These are phyloP conservation scores for Callorhinus ursinus DNA, from an alignment of 2,113 vertebrate species.

Conservation along the genomic window DNA sequence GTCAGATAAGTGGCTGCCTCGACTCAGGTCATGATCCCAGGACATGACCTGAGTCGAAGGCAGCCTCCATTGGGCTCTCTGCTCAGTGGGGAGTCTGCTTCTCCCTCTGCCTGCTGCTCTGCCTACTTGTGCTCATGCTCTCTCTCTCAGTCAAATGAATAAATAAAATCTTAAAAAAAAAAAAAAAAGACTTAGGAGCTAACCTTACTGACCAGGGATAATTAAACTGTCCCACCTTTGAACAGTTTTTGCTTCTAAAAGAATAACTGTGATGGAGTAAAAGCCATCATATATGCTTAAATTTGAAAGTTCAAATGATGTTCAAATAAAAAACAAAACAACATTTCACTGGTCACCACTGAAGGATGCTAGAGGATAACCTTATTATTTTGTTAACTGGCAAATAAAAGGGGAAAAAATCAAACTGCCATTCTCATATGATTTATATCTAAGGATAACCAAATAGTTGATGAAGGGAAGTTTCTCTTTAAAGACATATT, in stretches of 20 bases:
- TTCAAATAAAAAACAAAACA: constrained; percentile 11
- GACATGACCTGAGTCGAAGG: too few species aligned
- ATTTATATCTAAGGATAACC: constrained; percentile 9
- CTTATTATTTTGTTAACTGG: neutral
- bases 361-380: neutral
- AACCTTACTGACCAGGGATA: neutral
- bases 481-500: constrained; percentile 33
- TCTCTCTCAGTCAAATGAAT: too few species aligned
- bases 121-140: too few species aligned
- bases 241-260: constrained; percentile 28
- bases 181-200: neutral
- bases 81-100: too few species aligned
- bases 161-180: too few species aligned
- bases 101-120: too few species aligned
- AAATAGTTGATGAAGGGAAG: neutral
- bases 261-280: neutral
- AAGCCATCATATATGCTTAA: neutral
- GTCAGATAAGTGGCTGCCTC: too few species aligned
- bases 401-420: neutral
- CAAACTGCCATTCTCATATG: neutral
- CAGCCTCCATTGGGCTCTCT: too few species aligned
- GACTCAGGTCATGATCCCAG: too few species aligned
- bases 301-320: constrained; percentile 36
- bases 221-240: neutral
- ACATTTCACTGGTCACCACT: neutral